Evolutionary conservation across 2,888 invertebrate genomes (phyloP).

Genomic region (Muschampia plurimacula): DNA sequence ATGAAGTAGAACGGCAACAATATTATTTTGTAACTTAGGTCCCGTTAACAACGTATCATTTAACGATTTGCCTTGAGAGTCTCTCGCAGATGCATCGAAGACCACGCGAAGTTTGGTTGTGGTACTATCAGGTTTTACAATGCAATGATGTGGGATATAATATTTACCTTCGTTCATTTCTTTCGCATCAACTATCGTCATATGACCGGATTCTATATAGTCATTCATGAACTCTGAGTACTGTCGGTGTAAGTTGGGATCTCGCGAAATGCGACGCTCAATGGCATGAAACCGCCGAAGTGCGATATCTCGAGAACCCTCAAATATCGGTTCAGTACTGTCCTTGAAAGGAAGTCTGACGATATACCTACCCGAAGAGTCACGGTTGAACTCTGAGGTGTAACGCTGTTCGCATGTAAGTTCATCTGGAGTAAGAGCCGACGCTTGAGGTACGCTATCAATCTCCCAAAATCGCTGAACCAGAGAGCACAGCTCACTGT

Average conservation of each 20-base stretch:
- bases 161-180: constrained; percentile 1
- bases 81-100: constrained; percentile 29
- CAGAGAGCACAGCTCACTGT: constrained; percentile 15
- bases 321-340: constrained; percentile 11
- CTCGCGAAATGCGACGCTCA: constrained; percentile 26
- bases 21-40: background rate
- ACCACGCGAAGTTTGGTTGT: constrained; percentile 19
- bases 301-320: constrained; percentile 35
- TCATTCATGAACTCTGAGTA: constrained; percentile 41
- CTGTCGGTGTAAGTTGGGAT: constrained; percentile 31
- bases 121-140: background rate
- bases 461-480: constrained; percentile 27
- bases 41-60: background rate
- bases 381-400: constrained; percentile 19
- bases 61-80: background rate
- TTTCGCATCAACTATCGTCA: background rate
- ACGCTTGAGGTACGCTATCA: background rate
- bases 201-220: constrained; percentile 33
- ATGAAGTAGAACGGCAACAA: background rate
- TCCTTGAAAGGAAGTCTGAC: constrained; percentile 34
- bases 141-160: background rate
- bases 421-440: background rate
- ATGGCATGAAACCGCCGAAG: constrained; percentile 39
- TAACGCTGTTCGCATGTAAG: background rate
- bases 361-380: constrained; percentile 26